Base-by-base conservation (phyloP, 2,113 vertebrate genomes). In the Pampusana beccarii region DNA sequence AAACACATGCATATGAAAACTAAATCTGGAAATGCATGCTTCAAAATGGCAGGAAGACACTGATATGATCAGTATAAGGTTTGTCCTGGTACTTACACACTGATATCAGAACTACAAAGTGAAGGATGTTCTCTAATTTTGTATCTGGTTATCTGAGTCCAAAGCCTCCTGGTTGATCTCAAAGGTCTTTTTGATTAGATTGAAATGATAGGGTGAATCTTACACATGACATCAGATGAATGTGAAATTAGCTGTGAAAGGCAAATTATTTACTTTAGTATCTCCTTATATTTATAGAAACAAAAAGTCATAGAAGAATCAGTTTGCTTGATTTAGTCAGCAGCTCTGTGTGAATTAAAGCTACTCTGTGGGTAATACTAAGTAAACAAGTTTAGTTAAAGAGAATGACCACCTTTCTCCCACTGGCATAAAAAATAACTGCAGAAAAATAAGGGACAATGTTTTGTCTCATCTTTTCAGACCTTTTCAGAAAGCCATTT, bases 171-270 rank as follows among this genome's bases (percentile, higher is more conserved):
- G 5, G 5, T 23, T 73, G 67, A 90, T 88, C 66, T 70, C 61
- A 90, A 70, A 86, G n/a, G 19, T 80, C 12, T 1, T 85, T 91
- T 53, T 80, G 29, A 44, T 40, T 28, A 75, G 23, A 77, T 23
- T 80, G 36, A 80, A 95, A 91, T 3, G 3, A 69, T 73, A 91
- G 23, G 51, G 54, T 80, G 73, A 83, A 83, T 86, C 51, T 94
- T 83, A 62, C 58, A 80, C 46, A 31, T 34, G 13, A 33, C 56
- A 69, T 64, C 67, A 83, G 64, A 53, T 71, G 79, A 92, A 90
- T 88, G 60, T 88, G 71, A 91, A 96, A 94, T 80, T 48, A 71
- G 42, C 58, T 50, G 42, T 88, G 56, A 90, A 92, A 93, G 33
- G 29, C 54, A 80, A 90, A 92, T 75, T 85, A 75, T 73, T 69